phyloP scores from a whole-genome alignment of 2,797 vertebrate species.

The Champsocephalus gunnari region DNA sequence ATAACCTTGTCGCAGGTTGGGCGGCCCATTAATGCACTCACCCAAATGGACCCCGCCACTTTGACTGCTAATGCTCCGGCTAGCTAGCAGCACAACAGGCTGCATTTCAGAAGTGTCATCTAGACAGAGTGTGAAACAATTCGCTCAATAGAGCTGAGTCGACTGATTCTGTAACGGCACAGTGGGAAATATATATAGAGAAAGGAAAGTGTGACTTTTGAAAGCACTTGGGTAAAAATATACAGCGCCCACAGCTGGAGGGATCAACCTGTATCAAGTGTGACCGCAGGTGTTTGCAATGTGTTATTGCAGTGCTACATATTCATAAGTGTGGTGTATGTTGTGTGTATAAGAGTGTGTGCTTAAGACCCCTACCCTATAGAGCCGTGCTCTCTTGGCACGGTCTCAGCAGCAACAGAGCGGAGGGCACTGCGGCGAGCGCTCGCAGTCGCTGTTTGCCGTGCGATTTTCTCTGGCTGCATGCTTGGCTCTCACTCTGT shows the following conservation, averaged over 20 bases:
- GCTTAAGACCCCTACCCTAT: slow-evolving; percentile 69
- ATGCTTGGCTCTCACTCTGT: slow-evolving; percentile 81
- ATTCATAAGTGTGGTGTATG: slow-evolving; percentile 62
- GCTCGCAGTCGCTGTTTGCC: slow-evolving; percentile 66
- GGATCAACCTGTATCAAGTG: slow-evolving; percentile 68
- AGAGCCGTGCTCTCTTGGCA: slow-evolving; percentile 73
- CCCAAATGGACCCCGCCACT: slow-evolving; percentile 78
- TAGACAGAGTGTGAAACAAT: slow-evolving; percentile 46
- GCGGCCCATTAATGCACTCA: slow-evolving; percentile 79
- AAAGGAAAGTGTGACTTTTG: slow-evolving; percentile 52
- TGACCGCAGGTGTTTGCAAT: slow-evolving; percentile 70
- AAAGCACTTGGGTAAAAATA: slow-evolving; percentile 35
- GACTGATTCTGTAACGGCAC: slow-evolving; percentile 45
- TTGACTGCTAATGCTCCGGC: slow-evolving; percentile 76
- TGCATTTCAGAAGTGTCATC: slow-evolving; percentile 78
- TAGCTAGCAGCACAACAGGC: slow-evolving; percentile 68
- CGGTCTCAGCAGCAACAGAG: slow-evolving; percentile 65
- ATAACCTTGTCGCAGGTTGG: slow-evolving; percentile 85
- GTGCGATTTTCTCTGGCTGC: slow-evolving; percentile 68
- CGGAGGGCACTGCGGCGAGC: slow-evolving; percentile 64
- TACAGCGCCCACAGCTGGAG: slow-evolving; percentile 46
- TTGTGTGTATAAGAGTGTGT: slow-evolving; percentile 24
- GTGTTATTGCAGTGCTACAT: slow-evolving; percentile 72
- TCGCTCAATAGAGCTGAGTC: slow-evolving; percentile 37
- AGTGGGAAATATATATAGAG: slow-evolving; percentile 41